Base-by-base conservation (phyloP, 2,113 vertebrate species). In the Ciconia boyciana region DNA sequence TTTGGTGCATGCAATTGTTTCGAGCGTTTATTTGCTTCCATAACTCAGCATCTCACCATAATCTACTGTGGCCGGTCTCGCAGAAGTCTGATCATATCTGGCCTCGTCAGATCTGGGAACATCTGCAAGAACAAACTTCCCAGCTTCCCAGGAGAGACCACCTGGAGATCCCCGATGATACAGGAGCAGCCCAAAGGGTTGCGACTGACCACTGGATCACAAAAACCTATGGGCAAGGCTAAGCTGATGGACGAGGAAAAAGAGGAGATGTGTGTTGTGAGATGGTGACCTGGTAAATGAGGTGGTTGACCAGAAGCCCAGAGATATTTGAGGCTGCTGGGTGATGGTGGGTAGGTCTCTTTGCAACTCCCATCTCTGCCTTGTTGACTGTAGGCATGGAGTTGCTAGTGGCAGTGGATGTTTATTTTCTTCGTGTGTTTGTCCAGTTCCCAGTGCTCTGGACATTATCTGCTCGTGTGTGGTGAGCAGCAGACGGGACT, bases 351-450 rank as follows among this genome's bases (percentile, higher is more conserved):
- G 6, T n/a, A 60, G 60, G 62, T 77, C 1, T 0, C 41, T 52
- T 76, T 84, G 70, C 26, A 41, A 1, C 39, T 83, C 76, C 32
- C 3, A 2, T 31, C 64, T 65, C 58, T 60, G 61, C 68, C 12
- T 64, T 90, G 72, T 89, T 96, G 80, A 34, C 83, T 61, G 86
- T 94, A 43, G 81, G 51, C 72, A 80, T 58, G 89, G 87, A 81
- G 79, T 81, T 85, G 82, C 85, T 87, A 5, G 11, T 49, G 70
- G 70, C 81, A 80, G 58, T 79, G 79, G 24, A 5, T 70, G 61
- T 94, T 91, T 90, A 55, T 94, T 87, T 85, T 76, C 70, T 88
- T 75, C 2, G 4, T 43, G 17, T 79, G 58, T 92, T 95, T 95
- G 81, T 65, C 77, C 62, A 29, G 29, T 79, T 71, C 54, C 80